Conservation (phyloP, 2,113 vertebrate species). For the Mionectes macconnelli region DNA sequence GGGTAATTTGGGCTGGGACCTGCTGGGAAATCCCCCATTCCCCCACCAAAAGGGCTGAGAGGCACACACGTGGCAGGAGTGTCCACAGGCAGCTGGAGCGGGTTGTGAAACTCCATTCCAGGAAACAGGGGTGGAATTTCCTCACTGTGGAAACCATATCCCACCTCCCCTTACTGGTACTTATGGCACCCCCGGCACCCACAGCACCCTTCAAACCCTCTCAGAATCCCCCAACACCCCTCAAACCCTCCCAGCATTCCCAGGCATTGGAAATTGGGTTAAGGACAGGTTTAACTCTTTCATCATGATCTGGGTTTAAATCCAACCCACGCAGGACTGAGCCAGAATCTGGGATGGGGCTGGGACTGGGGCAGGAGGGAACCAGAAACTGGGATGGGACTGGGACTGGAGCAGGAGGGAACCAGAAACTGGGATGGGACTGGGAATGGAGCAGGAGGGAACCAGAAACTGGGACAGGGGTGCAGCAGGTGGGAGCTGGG, state of each 20-base stretch:
- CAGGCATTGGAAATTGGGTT: not conserved
- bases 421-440: not conserved
- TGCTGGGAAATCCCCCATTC: not conserved
- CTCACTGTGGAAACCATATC: not conserved
- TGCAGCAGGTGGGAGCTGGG: not conserved
- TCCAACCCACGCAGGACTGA: fast-evolving
- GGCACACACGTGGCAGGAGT: not conserved
- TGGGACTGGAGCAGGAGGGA: not conserved
- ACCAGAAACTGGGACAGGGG: not conserved
- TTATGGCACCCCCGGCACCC: not conserved
- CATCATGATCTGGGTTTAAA: fast-evolving
- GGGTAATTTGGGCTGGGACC: fast-evolving
- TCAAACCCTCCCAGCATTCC: not conserved
- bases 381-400: not conserved
- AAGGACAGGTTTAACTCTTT: not conserved
- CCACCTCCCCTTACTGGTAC: not conserved
- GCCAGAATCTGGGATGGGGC: not conserved
- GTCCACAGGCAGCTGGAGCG: not conserved
- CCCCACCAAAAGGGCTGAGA: not conserved
- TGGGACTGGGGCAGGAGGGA: not conserved
- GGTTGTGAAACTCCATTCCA: not conserved
- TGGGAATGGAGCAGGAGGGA: not conserved
- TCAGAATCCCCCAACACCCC: not conserved
- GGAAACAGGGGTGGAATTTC: not conserved
- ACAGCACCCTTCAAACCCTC: not conserved